Conservation (phyloP, 1,140 invertebrate genomes). For the Platorchestia sp. region DNA sequence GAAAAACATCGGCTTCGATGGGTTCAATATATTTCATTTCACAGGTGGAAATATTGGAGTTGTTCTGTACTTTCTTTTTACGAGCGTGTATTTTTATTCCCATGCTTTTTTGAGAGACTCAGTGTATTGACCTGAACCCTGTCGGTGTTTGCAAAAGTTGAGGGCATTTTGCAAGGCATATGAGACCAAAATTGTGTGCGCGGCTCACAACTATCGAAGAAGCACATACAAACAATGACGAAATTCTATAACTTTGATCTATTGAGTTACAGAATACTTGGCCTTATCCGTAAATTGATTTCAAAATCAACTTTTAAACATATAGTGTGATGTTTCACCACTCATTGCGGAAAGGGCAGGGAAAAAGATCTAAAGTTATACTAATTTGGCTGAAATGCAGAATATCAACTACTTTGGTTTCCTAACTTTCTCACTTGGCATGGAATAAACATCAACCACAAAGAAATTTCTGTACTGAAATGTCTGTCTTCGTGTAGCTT, state of each 20-base stretch:
- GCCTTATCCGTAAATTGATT: background rate
- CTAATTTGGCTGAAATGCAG: no score
- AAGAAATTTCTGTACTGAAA: no score
- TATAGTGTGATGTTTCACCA: no score
- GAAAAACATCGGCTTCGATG: background rate
- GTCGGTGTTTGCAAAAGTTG: background rate
- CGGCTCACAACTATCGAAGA: background rate
- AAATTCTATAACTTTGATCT: background rate
- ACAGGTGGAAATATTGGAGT: background rate
- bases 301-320: no score
- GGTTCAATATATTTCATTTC: background rate
- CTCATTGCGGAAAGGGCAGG: no score
- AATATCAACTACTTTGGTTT: no score
- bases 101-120: background rate
- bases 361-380: no score
- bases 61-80: background rate
- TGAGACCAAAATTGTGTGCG: background rate
- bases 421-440: no score
- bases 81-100: background rate
- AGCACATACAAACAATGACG: background rate
- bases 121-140: background rate
- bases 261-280: background rate
- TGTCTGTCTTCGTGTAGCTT: no score
- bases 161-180: background rate
- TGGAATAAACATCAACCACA: no score